Percentiles rank a stretch among this genome's conserved stretches.
Conservation (phyloP, 1,140 invertebrate species). For the Bombus pascuorum region DNA sequence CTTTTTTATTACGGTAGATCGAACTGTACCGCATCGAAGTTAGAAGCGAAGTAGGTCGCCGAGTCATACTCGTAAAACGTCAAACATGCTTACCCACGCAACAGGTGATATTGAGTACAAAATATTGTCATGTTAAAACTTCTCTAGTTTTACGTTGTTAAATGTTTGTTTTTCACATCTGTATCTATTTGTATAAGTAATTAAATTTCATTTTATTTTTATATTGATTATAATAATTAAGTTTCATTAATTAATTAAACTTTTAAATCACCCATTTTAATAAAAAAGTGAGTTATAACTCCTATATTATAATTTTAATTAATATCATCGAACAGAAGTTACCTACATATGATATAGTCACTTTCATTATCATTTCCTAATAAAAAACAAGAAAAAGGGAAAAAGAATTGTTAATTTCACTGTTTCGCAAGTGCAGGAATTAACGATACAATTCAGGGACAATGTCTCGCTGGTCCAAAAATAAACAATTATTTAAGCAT, state of each 20-base stretch:
- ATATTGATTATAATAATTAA: background rate
- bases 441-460: background rate
- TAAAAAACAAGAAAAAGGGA: background rate
- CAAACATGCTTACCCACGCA: constrained; percentile 62
- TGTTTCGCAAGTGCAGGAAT: background rate
- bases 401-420: background rate
- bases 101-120: constrained; percentile 47
- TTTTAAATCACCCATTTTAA: background rate
- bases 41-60: constrained; percentile 48
- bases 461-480: background rate
- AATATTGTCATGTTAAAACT: background rate
- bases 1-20: background rate
- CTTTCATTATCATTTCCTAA: background rate
- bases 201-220: background rate
- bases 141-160: background rate
- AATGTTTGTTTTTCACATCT: background rate
- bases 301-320: background rate
- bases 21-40: background rate
- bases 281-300: background rate
- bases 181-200: background rate
- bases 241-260: background rate
- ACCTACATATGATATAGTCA: background rate
- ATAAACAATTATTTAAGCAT: constrained; percentile 17
- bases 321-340: background rate
- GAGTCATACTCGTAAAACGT: constrained; percentile 42